Evolutionary conservation across 2,113 vertebrate species (phyloP).

Genomic region (Chunga burmeisteri): DNA sequence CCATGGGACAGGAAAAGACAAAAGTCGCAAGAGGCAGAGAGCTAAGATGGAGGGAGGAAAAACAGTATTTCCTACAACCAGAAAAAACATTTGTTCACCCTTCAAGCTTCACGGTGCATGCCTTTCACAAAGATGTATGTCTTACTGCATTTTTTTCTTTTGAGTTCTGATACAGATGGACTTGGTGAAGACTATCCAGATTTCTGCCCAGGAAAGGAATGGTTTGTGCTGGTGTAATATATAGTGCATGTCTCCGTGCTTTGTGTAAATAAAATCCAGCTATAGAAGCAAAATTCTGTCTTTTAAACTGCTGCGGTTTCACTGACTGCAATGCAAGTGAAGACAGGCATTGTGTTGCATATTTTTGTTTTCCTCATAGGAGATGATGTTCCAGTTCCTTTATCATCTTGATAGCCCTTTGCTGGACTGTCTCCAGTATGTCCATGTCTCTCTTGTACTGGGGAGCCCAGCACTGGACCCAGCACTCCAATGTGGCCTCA

Average conservation of each 20-base stretch:
- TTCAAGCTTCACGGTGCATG: accelerated
- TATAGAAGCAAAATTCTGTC: not conserved
- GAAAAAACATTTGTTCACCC: accelerated
- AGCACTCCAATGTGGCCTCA: too few species aligned
- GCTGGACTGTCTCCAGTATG: not conserved
- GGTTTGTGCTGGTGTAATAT: not conserved
- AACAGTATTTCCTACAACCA: accelerated
- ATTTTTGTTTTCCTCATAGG: not conserved
- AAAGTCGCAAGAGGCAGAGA: not conserved
- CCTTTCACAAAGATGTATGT: accelerated
- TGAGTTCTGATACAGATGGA: not conserved
- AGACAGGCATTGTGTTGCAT: not conserved
- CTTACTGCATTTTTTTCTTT: not conserved
- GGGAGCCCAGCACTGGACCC: not conserved
- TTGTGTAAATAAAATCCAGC: not conserved
- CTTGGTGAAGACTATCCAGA: not conserved
- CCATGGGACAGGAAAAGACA: not conserved
- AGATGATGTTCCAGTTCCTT: not conserved
- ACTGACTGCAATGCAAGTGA: not conserved
- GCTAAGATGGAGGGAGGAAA: not conserved
- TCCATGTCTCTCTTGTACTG: not conserved
- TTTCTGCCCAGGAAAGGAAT: not conserved
- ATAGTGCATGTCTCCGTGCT: not conserved
- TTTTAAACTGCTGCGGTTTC: not conserved
- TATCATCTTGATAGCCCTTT: not conserved